Evolutionary conservation across 2,113 vertebrate genomes (phyloP).

Genomic region (Anhinga rufa): DNA sequence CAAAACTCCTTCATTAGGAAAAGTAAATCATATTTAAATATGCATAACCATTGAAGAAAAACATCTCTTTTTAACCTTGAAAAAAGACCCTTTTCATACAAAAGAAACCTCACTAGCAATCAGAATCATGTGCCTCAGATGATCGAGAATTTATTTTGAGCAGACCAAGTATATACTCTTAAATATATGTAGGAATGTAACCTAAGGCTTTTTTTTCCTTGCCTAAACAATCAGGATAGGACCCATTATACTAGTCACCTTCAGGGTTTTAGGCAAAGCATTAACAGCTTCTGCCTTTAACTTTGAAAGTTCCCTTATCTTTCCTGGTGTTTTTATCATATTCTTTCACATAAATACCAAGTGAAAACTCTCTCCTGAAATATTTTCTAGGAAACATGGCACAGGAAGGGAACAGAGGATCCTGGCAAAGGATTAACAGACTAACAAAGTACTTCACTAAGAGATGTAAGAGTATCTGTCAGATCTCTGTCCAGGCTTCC

Average conservation of each 20-base stretch:
- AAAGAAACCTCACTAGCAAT: background rate
- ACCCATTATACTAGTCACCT: background rate
- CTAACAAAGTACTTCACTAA: background rate
- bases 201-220: rapidly evolving
- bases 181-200: background rate
- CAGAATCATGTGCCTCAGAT: background rate
- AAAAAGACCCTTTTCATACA: background rate
- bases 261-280: background rate
- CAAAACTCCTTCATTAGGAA: background rate
- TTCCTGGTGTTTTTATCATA: background rate
- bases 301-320: background rate
- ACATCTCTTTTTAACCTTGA: background rate
- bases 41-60: background rate
- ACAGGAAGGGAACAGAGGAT: background rate
- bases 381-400: background rate
- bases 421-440: background rate
- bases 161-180: background rate
- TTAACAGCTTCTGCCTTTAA: background rate
- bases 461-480: background rate
- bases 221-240: background rate
- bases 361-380: background rate
- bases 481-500: background rate
- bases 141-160: background rate
- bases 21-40: background rate
- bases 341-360: background rate